A percentile compares a stretch with the other conserved stretches of the same genome.
Evolutionary conservation across 2,888 invertebrate species (phyloP).

Genomic region (Esperia sulphurella): DNA sequence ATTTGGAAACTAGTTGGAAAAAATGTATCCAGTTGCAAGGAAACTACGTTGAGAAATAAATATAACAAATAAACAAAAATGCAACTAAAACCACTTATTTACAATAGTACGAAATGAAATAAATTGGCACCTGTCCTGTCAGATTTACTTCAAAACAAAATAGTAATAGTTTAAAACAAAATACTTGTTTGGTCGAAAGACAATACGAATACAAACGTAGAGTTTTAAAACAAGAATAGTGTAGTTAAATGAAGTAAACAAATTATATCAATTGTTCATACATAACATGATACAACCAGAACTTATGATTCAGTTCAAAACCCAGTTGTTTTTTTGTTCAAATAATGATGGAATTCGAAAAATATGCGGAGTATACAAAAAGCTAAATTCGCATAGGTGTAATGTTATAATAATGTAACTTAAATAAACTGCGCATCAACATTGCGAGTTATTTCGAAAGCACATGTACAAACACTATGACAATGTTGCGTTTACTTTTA

Average conservation of each 20-base stretch:
- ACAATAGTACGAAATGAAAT: too few relatives aligned
- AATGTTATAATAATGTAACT: not conserved
- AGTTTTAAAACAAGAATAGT: too few relatives aligned
- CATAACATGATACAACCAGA: not conserved
- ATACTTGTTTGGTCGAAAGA: too few relatives aligned
- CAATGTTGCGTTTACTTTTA: slow-evolving; percentile 14
- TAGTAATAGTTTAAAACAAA: too few relatives aligned
- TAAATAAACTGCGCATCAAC: slow-evolving; percentile 22
- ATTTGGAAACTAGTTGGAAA: too few relatives aligned
- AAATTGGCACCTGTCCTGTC: too few relatives aligned
- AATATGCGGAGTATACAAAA: not conserved
- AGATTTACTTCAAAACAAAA: too few relatives aligned
- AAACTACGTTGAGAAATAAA: too few relatives aligned
- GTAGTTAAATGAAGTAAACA: slow-evolving; percentile 8
- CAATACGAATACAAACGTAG: not conserved
- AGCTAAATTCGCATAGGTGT: slow-evolving; percentile 21
- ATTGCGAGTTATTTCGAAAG: slow-evolving; percentile 24
- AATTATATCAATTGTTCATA: slow-evolving; percentile 3
- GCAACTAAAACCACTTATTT: too few relatives aligned
- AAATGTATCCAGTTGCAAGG: too few relatives aligned
- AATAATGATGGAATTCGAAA: slow-evolving; percentile 13
- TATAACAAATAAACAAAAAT: too few relatives aligned
- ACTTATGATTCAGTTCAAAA: slow-evolving; percentile 1
- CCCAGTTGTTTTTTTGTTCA: slow-evolving; percentile 4
- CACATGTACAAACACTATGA: slow-evolving; percentile 38